phyloP scores from a whole-genome alignment of 2,888 invertebrate genomes.

The Vesta saturnalis region DNA sequence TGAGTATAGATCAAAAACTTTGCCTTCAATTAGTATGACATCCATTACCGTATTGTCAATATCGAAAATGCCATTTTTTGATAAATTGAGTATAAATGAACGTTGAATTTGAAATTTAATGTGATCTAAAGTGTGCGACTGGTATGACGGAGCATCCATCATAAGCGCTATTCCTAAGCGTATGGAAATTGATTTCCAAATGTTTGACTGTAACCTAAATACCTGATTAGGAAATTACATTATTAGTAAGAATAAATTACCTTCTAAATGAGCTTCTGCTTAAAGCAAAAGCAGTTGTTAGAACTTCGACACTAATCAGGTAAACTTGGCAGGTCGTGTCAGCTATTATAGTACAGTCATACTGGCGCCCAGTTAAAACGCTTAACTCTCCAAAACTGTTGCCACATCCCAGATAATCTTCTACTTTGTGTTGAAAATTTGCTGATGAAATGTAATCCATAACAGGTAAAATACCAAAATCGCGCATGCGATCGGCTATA shows the following conservation, averaged over 20 bases:
- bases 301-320: no score
- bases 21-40: constrained; percentile 67
- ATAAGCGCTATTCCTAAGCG: constrained; percentile 66
- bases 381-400: constrained; percentile 71
- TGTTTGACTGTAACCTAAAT: constrained; percentile 65
- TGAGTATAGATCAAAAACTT: constrained; percentile 66
- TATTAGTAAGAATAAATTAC: constrained; percentile 6
- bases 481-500: constrained; percentile 62
- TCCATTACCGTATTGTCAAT: constrained; percentile 54
- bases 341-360: constrained; percentile 68
- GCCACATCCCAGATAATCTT: constrained; percentile 70
- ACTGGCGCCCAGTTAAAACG: constrained; percentile 66
- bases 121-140: constrained; percentile 66
- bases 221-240: not conserved
- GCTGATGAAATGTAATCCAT: constrained; percentile 66
- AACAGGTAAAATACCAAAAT: constrained; percentile 65
- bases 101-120: constrained; percentile 68
- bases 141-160: constrained; percentile 65
- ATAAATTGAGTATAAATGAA: constrained; percentile 66
- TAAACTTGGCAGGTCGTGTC: constrained; percentile 70
- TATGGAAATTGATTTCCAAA: constrained; percentile 72
- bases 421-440: constrained; percentile 62
- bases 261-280: constrained; percentile 23
- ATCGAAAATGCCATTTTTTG: constrained; percentile 65
- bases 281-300: constrained; percentile 63